A percentile compares a stretch with the other conserved stretches of the same genome.
Evolutionary conservation across 2,113 vertebrate genomes (phyloP).

Genomic region (Notiomystis cincta): DNA sequence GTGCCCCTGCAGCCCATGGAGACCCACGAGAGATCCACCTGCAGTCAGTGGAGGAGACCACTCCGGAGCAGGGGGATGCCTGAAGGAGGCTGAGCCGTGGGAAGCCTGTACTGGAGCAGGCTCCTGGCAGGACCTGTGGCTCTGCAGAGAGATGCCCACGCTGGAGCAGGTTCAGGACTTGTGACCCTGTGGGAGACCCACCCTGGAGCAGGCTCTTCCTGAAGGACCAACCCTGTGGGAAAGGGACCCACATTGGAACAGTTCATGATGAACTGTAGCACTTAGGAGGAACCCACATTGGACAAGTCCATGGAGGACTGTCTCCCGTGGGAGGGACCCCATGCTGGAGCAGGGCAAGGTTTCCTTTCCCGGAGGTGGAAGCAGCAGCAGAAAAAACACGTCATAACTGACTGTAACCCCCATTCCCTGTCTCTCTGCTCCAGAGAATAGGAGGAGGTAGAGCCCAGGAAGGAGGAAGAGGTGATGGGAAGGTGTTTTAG

Average conservation of each 20-base stretch:
- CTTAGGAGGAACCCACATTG: neutral
- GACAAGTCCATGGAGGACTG: neutral
- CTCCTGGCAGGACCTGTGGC: neutral
- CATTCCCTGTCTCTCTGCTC: neutral
- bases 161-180: neutral
- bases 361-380: neutral
- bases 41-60: neutral
- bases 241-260: neutral
- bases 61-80: neutral
- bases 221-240: neutral
- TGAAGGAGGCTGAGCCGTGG: neutral
- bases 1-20: neutral
- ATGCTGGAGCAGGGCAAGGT: neutral
- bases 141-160: rapidly evolving
- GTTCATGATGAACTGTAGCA: neutral
- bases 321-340: neutral
- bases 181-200: neutral
- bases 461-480: neutral
- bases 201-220: rapidly evolving
- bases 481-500: neutral
- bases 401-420: neutral
- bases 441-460: neutral
- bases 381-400: neutral
- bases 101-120: neutral
- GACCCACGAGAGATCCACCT: neutral